These are phyloP conservation scores for Epinotia brunnichana DNA, from an alignment of 2,888 invertebrate genomes.

Conservation along the genomic window DNA sequence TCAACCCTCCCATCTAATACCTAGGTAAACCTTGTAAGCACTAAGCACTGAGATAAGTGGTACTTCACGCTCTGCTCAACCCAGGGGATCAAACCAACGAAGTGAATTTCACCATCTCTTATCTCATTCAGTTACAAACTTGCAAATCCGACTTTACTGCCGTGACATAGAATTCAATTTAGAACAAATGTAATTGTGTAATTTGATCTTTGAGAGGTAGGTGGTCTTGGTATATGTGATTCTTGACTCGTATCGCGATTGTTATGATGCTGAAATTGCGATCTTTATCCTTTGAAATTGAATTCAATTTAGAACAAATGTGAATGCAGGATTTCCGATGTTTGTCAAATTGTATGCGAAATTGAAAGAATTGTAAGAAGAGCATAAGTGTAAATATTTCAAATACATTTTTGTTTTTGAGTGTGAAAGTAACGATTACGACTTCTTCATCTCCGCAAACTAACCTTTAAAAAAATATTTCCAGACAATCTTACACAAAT, in stretches of 20 bases:
- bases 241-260: not conserved
- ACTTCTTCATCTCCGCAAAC: too few relatives aligned
- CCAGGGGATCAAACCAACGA: not conserved
- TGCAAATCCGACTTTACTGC: slow-evolving; percentile 14
- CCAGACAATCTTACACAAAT: too few relatives aligned
- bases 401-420: too few relatives aligned
- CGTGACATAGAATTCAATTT: not conserved
- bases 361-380: slow-evolving; percentile 5
- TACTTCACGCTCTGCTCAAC: slow-evolving; percentile 3
- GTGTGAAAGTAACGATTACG: too few relatives aligned
- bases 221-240: not conserved
- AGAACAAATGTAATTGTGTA: not conserved
- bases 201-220: not conserved
- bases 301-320: too few relatives aligned
- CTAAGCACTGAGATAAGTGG: slow-evolving; percentile 35
- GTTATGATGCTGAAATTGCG: not conserved
- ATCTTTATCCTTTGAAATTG: not conserved
- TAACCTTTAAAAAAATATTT: too few relatives aligned
- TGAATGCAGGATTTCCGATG: not conserved
- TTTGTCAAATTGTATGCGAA: not conserved
- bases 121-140: not conserved
- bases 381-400: not conserved
- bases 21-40: slow-evolving; percentile 31
- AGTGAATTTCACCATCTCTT: not conserved
- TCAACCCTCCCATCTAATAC: slow-evolving; percentile 12